Conservation (phyloP, 2,888 invertebrate species). For the Belgica antarctica region DNA sequence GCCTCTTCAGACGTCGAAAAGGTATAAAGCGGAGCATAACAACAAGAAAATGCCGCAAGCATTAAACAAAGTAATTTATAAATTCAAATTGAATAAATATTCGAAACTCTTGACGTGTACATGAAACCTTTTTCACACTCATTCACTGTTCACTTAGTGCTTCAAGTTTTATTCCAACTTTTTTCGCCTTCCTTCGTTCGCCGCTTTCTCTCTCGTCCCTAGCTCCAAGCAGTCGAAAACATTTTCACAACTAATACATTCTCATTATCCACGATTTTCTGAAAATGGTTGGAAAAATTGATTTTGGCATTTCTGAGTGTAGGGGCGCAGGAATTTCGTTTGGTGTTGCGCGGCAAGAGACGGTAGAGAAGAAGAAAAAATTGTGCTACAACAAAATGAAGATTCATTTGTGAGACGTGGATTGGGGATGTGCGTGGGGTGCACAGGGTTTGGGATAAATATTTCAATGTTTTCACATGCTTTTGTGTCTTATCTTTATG, state of each 20-base stretch:
- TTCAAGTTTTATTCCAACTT: neutral
- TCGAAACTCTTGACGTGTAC: constrained; percentile 40
- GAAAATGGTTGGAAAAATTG: constrained; percentile 20
- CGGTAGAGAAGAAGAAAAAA: neutral
- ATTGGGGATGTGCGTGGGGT: too few species aligned
- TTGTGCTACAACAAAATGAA: neutral
- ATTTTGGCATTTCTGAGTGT: constrained; percentile 23
- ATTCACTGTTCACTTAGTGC: constrained; percentile 27
- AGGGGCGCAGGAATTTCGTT: constrained; percentile 12
- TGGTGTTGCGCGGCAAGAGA: neutral
- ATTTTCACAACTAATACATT: constrained; percentile 15
- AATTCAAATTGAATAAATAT: constrained; percentile 44
- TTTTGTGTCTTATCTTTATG: too few species aligned
- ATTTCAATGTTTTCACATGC: too few species aligned
- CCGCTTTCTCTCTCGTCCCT: constrained; percentile 1
- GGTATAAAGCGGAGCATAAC: constrained; percentile 12
- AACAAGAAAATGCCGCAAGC: constrained; percentile 37
- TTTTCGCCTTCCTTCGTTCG: neutral
- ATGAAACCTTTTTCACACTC: constrained; percentile 43
- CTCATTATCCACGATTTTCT: constrained; percentile 9
- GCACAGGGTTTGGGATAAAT: too few species aligned
- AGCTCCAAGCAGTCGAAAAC: neutral
- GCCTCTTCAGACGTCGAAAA: constrained; percentile 29
- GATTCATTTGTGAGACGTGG: neutral
- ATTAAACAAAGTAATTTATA: constrained; percentile 43